Conservation (phyloP, 2,797 vertebrate genomes). For the Labeo calbasu region DNA sequence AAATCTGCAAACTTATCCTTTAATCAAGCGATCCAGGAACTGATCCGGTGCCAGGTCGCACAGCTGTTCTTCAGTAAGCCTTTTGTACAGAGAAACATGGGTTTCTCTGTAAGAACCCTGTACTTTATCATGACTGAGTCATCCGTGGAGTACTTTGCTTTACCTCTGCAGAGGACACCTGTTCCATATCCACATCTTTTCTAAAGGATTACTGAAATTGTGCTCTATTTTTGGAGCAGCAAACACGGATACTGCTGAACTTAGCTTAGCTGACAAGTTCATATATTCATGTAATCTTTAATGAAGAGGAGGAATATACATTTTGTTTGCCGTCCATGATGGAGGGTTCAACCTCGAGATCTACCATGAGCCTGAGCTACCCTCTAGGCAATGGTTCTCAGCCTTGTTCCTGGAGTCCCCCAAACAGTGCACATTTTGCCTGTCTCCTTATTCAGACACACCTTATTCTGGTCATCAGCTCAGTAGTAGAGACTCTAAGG, state of each 20-base stretch:
- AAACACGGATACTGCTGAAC: neutral
- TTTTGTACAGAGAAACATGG: slow-evolving; percentile 34
- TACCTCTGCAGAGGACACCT: slow-evolving; percentile 53
- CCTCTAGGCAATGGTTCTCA: neutral
- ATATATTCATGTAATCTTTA: neutral
- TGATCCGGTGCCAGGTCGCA: slow-evolving; percentile 32
- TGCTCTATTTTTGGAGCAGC: too few species aligned
- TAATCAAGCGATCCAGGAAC: slow-evolving; percentile 41
- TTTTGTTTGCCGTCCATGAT: neutral
- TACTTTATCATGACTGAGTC: slow-evolving; percentile 35
- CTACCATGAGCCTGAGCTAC: too few species aligned
- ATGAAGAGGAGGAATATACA: neutral
- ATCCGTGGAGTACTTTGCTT: slow-evolving; percentile 10
- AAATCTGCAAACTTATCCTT: slow-evolving; percentile 1
- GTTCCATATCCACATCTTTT: slow-evolving; percentile 51
- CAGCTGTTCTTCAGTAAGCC: slow-evolving; percentile 42
- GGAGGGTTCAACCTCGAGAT: neutral
- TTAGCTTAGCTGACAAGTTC: neutral
- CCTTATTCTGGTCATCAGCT: neutral
- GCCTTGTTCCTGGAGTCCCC: neutral
- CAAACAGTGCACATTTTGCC: neutral
- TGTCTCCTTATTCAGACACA: neutral
- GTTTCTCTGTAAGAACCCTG: slow-evolving; percentile 24
- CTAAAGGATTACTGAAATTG: slow-evolving; percentile 55
- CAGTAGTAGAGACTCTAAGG: neutral